Evolutionary conservation across 2,888 invertebrate species (phyloP).

Genomic region (Cacoxenus indagator): DNA sequence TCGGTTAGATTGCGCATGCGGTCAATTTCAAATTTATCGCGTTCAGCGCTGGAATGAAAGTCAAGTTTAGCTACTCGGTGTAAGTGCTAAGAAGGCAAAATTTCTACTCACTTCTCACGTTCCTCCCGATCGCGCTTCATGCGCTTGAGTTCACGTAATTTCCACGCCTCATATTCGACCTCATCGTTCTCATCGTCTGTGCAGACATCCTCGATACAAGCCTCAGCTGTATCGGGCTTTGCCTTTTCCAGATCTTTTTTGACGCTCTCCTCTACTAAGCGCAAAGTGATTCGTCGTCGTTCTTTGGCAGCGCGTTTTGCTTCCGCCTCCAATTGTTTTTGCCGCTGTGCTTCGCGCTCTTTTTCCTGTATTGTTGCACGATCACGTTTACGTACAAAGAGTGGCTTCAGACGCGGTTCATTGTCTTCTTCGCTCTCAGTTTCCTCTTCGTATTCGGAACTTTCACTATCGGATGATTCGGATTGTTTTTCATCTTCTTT

Average conservation of each 20-base stretch:
- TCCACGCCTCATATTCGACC: conserved; percentile 98
- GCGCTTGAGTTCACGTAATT: conserved; percentile 94
- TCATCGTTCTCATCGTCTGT: conserved; percentile 97
- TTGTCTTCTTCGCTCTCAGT: conserved; percentile 92
- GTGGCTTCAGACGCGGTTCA: conserved; percentile 92
- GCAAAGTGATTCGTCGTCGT: conserved; percentile 86
- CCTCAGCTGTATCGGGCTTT: conserved; percentile 80
- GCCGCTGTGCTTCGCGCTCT: conserved; percentile 87
- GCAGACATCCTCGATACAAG: conserved; percentile 86
- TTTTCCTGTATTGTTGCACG: conserved; percentile 95
- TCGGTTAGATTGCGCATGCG: conserved; percentile 94
- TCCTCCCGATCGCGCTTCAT: conserved; percentile 97
- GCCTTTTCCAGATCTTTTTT: conserved; percentile 81
- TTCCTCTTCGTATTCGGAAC: conserved; percentile 85
- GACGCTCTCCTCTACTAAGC: conserved; percentile 91
- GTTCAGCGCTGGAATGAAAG: conserved; percentile 77
- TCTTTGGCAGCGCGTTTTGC: conserved; percentile 90
- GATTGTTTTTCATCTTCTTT: conserved; percentile 76
- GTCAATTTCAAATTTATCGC: conserved; percentile 90
- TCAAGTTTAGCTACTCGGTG: neutral
- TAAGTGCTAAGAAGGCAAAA: neutral
- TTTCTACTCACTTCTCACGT: conserved; percentile 84
- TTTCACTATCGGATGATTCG: conserved; percentile 78
- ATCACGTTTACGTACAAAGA: conserved; percentile 93
- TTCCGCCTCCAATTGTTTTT: conserved; percentile 88